Percentiles rank a stretch among this genome's conserved stretches.
Conservation (phyloP, 23 tunicate genomes). For the Phallusia fumigata region DNA sequence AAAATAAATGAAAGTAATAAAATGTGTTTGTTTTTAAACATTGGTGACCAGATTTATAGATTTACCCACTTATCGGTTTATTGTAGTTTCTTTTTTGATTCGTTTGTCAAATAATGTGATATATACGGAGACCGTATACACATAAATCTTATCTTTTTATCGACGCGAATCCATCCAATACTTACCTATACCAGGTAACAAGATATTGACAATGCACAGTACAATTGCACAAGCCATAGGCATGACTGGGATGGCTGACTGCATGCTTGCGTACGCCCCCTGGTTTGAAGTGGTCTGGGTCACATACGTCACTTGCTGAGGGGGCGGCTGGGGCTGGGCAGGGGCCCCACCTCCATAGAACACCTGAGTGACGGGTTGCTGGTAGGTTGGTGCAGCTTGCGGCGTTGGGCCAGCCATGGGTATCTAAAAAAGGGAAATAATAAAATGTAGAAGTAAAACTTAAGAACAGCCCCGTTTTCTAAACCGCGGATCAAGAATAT, state of each 20-base stretch:
- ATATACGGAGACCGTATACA: too few species aligned
- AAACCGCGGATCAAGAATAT: too few species aligned
- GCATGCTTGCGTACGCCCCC: constrained; percentile 18
- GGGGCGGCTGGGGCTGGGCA: constrained; percentile 16
- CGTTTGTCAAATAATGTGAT: neutral
- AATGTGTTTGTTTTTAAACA: too few species aligned
- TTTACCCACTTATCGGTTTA: too few species aligned
- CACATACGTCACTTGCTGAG: constrained; percentile 35
- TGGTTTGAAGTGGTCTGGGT: constrained; percentile 22
- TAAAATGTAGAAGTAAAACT: too few species aligned
- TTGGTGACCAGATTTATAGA: too few species aligned
- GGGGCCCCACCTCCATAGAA: neutral
- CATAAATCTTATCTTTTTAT: neutral
- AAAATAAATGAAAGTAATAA: too few species aligned
- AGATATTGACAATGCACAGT: constrained; percentile 51
- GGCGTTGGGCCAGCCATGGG: neutral
- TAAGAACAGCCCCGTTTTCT: too few species aligned
- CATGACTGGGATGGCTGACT: constrained; percentile 73
- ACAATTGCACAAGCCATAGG: constrained; percentile 68
- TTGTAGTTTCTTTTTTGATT: neutral
- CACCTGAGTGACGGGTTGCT: neutral
- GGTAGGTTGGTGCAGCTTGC: neutral
- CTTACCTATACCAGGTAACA: constrained; percentile 84
- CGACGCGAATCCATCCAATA: neutral
- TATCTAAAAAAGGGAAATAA: neutral